A percentile compares a stretch with the other conserved stretches of the same genome.
Conservation (phyloP, 1,140 invertebrate genomes). For the Trachymyrmex cornetzi region DNA sequence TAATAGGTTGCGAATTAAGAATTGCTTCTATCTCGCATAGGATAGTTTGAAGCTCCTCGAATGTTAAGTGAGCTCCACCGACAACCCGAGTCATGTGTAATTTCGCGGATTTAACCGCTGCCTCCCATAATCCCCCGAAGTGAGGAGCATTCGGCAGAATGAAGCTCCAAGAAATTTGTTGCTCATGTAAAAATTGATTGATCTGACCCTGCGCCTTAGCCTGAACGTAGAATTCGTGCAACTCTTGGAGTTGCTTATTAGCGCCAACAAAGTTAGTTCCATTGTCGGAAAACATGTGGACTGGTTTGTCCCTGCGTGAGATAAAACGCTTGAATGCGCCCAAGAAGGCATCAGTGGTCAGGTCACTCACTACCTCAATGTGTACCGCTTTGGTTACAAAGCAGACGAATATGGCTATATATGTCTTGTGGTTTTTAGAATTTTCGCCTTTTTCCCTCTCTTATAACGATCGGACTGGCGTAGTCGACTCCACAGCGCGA, state of each 20-base stretch:
- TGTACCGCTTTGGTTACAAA: slow-evolving; percentile 41
- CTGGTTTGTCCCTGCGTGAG: neutral
- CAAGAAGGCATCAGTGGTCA: neutral
- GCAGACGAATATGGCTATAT: slow-evolving; percentile 57
- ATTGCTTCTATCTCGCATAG: neutral
- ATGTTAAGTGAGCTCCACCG: neutral
- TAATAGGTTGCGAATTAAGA: neutral
- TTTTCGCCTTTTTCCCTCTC: too few species aligned
- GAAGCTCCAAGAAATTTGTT: neutral
- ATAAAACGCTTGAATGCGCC: neutral
- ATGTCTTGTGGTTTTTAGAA: too few species aligned
- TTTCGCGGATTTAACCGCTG: neutral
- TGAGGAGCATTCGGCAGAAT: neutral
- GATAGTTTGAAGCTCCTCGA: neutral
- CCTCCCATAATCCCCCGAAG: neutral
- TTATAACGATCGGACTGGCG: too few species aligned
- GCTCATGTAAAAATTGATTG: neutral
- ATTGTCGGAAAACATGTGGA: neutral
- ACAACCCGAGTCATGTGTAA: neutral
- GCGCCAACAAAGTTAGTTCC: neutral
- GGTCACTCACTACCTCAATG: slow-evolving; percentile 10
- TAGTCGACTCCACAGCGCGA: too few species aligned
- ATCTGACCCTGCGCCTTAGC: too few species aligned
- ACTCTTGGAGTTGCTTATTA: too few species aligned
- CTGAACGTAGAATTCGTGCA: too few species aligned